These are phyloP conservation scores for Coryphaenoides rupestris DNA, from an alignment of 2,113 vertebrate species.

Conservation along the genomic window DNA sequence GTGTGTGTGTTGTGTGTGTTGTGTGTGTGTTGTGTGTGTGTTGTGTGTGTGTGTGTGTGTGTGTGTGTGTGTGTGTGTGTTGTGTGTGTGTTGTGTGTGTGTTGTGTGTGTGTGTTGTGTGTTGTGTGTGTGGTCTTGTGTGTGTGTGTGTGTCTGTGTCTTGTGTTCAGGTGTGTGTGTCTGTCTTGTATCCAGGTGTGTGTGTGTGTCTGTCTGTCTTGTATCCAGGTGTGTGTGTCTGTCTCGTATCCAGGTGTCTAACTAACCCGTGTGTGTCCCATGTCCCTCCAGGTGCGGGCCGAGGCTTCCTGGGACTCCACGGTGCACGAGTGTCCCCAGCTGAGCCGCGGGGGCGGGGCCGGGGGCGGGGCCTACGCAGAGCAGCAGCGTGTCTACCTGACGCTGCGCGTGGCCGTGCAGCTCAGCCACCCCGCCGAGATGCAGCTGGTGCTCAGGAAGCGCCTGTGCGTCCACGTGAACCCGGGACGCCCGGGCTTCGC, in stretches of 20 bases:
- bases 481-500: slow-evolving; percentile 84
- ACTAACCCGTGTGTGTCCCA: too few species aligned
- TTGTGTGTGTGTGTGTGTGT: slow-evolving; percentile 3
- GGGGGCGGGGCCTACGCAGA: slow-evolving; percentile 76
- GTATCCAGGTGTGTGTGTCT: neutral
- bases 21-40: too few species aligned
- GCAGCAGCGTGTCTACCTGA: slow-evolving; percentile 91
- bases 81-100: too few species aligned
- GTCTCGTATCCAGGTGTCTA: too few species aligned
- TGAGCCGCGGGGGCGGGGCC: slow-evolving; percentile 81
- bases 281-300: slow-evolving; percentile 90
- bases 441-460: slow-evolving; percentile 89
- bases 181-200: too few species aligned
- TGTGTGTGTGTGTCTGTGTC: too few species aligned
- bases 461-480: slow-evolving; percentile 87
- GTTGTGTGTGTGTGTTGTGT: too few species aligned
- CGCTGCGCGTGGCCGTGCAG: slow-evolving; percentile 82
- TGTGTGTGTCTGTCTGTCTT: too few species aligned
- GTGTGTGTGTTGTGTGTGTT: too few species aligned
- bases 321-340: slow-evolving; percentile 85
- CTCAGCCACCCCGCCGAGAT: slow-evolving; percentile 95
- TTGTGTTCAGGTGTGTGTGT: too few species aligned
- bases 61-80: neutral
- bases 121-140: too few species aligned
- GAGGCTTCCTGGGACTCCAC: slow-evolving; percentile 96